Evolutionary conservation across 2,888 invertebrate species (phyloP), one percentile per base, ranked within the genome.

Genomic region (Labia minor): DNA sequence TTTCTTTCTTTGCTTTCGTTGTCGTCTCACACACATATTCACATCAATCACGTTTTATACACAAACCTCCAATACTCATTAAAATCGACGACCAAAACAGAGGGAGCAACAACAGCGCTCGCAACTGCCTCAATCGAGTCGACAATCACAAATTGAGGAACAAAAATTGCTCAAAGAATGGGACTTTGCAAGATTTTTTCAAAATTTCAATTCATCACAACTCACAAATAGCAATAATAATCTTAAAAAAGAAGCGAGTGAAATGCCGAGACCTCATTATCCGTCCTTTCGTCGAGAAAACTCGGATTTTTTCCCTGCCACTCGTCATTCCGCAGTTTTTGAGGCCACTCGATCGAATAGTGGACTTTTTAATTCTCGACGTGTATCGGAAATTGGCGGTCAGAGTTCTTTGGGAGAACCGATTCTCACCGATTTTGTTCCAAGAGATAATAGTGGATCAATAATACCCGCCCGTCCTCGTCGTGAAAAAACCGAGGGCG

Each of bases 401-500:
- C 65, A 64, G 37, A 19, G 20, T n/a, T n/a, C 61, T 21, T 81
- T 65, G 66, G 86, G 86, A 37, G 88, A 89, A 75, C 87, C 88
- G 6, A 80, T 89, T 61, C 77, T 88, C 70, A 88, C 87, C 63
- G 87, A 88, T 75, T 88, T 87, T 73, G 72, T 77, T 77, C 74
- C 79, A 75, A 73, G 79, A 75, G 21, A 77, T 79, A 71, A 73
- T 77, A 26, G 76, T 80, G 74, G 79, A 62, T 63, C 63, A 26
- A 37, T 26, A 21, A 19, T 66, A 69, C 62, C 77, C 77, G 63
- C 78, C 64, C 83, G 84, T 74, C 90, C 89, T 65, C 83, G 92
- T 74, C 83, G 92, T 74, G 92, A 92, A 83, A 91, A 91, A 82
- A 92, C 92, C 75, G 92, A 92, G 80, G 91, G 90, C 69, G 90